Conservation (phyloP, 2,888 invertebrate species). For the Lutraria lutraria region DNA sequence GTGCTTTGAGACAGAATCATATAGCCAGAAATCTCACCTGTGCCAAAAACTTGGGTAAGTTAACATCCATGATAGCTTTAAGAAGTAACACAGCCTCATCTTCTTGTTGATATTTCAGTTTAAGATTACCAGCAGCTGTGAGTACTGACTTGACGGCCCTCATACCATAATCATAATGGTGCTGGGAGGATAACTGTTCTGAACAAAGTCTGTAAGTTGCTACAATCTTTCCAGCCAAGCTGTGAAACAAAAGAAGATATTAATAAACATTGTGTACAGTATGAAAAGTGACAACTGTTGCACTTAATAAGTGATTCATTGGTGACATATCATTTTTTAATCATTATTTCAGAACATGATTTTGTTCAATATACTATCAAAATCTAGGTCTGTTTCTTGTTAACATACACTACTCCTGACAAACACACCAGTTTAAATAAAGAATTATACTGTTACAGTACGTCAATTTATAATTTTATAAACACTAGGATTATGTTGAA, state of each 20-base stretch:
- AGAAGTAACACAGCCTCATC: constrained; percentile 86
- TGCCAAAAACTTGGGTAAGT: constrained; percentile 87
- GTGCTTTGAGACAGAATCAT: too few species aligned
- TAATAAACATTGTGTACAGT: neutral
- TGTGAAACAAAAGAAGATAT: constrained; percentile 62
- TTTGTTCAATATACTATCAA: too few species aligned
- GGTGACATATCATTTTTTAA: too few species aligned
- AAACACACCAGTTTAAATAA: too few species aligned
- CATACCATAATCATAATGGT: constrained; percentile 88
- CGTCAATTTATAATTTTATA: too few species aligned
- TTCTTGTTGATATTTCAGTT: constrained; percentile 85
- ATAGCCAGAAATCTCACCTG: constrained; percentile 79
- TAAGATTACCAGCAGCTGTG: constrained; percentile 87
- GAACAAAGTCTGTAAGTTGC: constrained; percentile 87
- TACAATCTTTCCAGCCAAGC: constrained; percentile 87
- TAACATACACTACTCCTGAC: too few species aligned
- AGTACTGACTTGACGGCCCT: constrained; percentile 87
- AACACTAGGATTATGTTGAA: too few species aligned
- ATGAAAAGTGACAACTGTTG: neutral
- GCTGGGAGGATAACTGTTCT: constrained; percentile 87
- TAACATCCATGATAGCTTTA: constrained; percentile 87
- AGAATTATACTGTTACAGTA: too few species aligned
- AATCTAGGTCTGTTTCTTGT: too few species aligned
- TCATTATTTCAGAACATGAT: too few species aligned
- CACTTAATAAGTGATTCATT: too few species aligned